phyloP scores from a whole-genome alignment of 2,888 invertebrate species.

The Sphaerophoria rueppellii region DNA sequence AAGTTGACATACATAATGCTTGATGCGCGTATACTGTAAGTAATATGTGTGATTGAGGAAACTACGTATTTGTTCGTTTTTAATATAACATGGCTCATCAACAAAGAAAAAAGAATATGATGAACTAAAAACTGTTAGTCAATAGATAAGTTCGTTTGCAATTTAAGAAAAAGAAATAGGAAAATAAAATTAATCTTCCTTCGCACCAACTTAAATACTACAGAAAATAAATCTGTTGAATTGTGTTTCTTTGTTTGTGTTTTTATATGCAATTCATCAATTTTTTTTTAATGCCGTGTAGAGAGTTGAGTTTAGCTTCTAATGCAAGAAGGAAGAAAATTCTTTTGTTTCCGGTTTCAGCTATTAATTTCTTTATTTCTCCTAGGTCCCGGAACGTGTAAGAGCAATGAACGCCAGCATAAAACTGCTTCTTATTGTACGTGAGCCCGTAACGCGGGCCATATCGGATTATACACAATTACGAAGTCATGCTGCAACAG shows the following conservation, averaged over 20 bases:
- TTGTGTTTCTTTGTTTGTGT: too few relatives aligned
- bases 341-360: background rate
- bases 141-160: too few relatives aligned
- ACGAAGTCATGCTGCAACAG: constrained; percentile 90
- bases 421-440: constrained; percentile 94
- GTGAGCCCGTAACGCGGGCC: constrained; percentile 97
- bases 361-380: constrained; percentile 48
- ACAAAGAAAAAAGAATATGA: too few relatives aligned
- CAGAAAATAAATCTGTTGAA: too few relatives aligned
- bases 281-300: too few relatives aligned
- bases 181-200: too few relatives aligned
- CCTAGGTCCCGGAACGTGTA: constrained; percentile 94
- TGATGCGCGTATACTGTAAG: background rate
- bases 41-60: background rate
- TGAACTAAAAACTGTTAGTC: too few relatives aligned
- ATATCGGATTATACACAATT: constrained; percentile 98
- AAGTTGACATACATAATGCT: constrained; percentile 25
- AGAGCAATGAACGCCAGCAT: constrained; percentile 96
- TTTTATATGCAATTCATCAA: too few relatives aligned
- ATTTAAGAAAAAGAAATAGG: too few relatives aligned
- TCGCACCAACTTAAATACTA: too few relatives aligned
- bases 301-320: too few relatives aligned
- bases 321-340: background rate
- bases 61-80: background rate
- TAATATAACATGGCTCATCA: background rate